Evolutionary conservation across 2,113 vertebrate genomes (phyloP), one percentile per base, ranked within the genome.

Genomic region (Dissostichus mawsoni): DNA sequence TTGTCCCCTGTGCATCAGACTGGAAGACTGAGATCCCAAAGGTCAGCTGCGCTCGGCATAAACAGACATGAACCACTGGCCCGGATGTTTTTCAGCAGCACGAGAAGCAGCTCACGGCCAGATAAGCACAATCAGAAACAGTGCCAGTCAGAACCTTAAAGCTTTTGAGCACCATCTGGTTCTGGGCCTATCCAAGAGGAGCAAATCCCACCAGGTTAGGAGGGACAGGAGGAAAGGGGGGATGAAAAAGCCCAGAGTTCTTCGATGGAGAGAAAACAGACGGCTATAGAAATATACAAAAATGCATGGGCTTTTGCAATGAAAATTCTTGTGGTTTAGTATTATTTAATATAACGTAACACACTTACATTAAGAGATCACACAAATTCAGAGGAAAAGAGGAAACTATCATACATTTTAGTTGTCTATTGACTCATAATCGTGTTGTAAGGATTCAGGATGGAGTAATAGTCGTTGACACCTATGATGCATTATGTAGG

Each of bases 41-140:
- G 84, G 87, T 91, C 87, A 86, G 20, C 51, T 58, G 61, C 16
- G 50, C 90, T 74, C 56, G 61, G 55, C 71, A 85, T 90, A 90
- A 90, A 91, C 90, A 85, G 83, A 87, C 83, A 80, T 71, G 85
- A 93, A 87, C 90, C 87, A 85, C 69, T 89, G 84, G 92, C 86
- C 84, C 23, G 55, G 55, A 83, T 81, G 78, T 87, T 88, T 41
- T 88, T 79, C 77, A 75, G 82, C 72, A 62, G 70, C 78, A 78
- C 20, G 68, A 20, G 57, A 86, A 74, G 78, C 73, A 84, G 86
- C 81, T 82, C 87, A 82, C 78, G 82, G 85, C 63, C 64, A 76
- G 90, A 89, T 90, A 91, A 90, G 82, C 82, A 90, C 81, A 85
- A 87, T 87, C 86, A 87, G 86, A 91, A 90, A 90, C 66, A 36